Percentiles rank a stretch among this genome's conserved stretches.
Conservation (phyloP, 2,888 invertebrate species). For the Formica aserva region DNA sequence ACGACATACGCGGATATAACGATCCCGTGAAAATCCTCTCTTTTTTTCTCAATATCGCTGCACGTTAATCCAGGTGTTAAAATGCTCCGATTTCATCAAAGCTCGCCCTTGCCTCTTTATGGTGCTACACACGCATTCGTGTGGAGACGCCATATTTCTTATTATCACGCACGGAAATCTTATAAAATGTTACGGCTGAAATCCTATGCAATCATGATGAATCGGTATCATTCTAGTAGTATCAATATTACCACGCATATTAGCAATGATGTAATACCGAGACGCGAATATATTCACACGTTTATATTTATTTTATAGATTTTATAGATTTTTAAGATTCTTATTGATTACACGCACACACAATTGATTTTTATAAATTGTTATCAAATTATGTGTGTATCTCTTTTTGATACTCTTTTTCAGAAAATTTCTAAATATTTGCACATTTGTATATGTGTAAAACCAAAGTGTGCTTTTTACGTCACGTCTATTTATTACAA, state of each 20-base stretch:
- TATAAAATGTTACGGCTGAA: neutral
- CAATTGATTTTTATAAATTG: neutral
- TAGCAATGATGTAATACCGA: neutral
- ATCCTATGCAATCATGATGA: neutral
- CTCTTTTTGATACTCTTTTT: neutral
- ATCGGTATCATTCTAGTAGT: neutral
- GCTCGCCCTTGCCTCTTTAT: neutral
- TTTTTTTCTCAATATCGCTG: constrained; percentile 43
- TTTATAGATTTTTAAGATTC: neutral
- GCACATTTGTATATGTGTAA: neutral
- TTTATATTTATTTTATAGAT: neutral
- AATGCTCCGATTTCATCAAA: constrained; percentile 36
- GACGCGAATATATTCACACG: neutral
- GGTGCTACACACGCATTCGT: neutral
- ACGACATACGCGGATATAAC: constrained; percentile 70
- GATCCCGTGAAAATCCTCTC: constrained; percentile 65
- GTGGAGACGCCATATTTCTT: neutral
- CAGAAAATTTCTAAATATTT: neutral
- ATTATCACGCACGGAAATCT: neutral
- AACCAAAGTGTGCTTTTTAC: neutral
- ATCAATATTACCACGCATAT: neutral
- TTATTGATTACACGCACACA: neutral
- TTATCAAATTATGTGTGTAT: neutral
- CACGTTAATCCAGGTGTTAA: constrained; percentile 23
- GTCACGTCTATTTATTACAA: neutral